Percentiles rank a stretch among this genome's conserved stretches.
phyloP scores from a whole-genome alignment of 2,113 vertebrate species.

The Crocuta crocuta region DNA sequence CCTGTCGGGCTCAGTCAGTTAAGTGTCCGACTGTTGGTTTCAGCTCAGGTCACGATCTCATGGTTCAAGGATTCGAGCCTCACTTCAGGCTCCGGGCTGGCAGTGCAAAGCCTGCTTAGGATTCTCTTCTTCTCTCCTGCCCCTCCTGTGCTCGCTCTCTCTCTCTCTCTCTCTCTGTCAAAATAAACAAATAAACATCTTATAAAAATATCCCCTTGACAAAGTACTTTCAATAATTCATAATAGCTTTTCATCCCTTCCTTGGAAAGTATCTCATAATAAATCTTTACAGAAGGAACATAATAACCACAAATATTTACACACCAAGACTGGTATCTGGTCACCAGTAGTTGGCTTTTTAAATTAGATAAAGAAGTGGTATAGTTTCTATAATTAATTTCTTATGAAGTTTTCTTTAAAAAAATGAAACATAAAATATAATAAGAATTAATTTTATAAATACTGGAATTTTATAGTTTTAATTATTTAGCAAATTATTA shows the following conservation, averaged over 20 bases:
- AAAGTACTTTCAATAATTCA: slow-evolving; percentile 5
- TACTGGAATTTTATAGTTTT: not conserved
- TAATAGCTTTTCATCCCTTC: not conserved
- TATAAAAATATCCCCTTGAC: not conserved
- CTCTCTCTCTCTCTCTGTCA: no score
- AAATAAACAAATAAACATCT: no score
- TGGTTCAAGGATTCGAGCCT: no score
- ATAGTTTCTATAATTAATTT: not conserved
- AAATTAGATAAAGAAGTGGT: not conserved
- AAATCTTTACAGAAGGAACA: not conserved
- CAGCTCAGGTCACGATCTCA: no score
- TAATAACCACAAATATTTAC: not conserved
- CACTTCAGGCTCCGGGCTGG: no score
- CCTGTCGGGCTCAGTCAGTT: no score
- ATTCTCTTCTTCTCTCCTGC: no score
- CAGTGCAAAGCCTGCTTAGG: no score
- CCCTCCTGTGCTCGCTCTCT: no score
- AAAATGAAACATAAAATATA: not conserved
- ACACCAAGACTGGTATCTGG: not conserved
- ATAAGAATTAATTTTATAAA: not conserved
- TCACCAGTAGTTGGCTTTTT: not conserved
- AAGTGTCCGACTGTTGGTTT: no score
- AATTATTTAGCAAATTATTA: not conserved
- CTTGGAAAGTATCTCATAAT: not conserved
- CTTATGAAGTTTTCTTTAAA: slow-evolving; percentile 31